phyloP scores from a whole-genome alignment of 1,140 invertebrate species.

The Ceratina calcarata region DNA sequence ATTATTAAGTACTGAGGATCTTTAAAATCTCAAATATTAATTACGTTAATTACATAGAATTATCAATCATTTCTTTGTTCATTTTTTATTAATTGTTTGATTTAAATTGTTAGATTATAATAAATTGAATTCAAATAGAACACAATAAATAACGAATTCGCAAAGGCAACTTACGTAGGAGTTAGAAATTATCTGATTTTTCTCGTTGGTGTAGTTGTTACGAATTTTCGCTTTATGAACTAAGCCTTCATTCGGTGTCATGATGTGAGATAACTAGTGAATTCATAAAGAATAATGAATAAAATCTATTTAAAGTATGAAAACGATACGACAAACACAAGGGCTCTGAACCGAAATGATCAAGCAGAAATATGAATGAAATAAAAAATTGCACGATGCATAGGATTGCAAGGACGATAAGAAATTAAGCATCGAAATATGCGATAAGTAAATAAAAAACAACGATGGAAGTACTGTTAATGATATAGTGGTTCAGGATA shows the following conservation, averaged over 20 bases:
- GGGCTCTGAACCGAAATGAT: background rate
- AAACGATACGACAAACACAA: slow-evolving; percentile 5
- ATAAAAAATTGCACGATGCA: background rate
- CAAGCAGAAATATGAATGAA: background rate
- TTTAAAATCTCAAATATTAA: too few relatives aligned
- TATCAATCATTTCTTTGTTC: too few relatives aligned
- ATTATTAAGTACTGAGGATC: too few relatives aligned
- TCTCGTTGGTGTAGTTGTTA: slow-evolving; percentile 29
- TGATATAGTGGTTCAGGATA: too few relatives aligned
- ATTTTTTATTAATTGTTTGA: too few relatives aligned
- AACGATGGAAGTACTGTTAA: background rate
- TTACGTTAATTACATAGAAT: too few relatives aligned
- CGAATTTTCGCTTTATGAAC: slow-evolving; percentile 64
- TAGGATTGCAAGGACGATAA: background rate
- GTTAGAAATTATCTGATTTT: slow-evolving; percentile 60
- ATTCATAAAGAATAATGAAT: slow-evolving; percentile 45
- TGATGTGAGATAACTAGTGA: slow-evolving; percentile 67
- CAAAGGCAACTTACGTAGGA: slow-evolving; percentile 70
- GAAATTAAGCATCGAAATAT: background rate
- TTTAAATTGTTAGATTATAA: too few relatives aligned
- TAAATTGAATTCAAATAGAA: background rate
- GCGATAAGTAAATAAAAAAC: background rate
- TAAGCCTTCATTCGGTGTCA: slow-evolving; percentile 58
- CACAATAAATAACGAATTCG: background rate
- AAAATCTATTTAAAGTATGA: background rate